A percentile compares a stretch with the other conserved stretches of the same genome.
phyloP scores from a whole-genome alignment of 1,140 invertebrate genomes.

The Amphibalanus amphitrite region DNA sequence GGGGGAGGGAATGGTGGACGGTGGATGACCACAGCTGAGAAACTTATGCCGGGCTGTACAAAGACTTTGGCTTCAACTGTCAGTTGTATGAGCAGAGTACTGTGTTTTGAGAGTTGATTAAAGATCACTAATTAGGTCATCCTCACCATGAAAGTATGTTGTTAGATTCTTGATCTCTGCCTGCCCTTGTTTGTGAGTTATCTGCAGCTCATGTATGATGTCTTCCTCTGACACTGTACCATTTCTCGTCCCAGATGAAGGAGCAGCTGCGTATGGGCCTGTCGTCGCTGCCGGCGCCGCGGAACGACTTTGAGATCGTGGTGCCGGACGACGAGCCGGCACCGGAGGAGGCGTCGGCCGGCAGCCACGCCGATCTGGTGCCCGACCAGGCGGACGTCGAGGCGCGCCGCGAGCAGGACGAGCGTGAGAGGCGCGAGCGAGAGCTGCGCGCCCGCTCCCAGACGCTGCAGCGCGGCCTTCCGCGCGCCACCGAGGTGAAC shows the following conservation, averaged over 20 bases:
- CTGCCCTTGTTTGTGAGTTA: too few relatives aligned
- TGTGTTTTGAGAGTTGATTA: too few relatives aligned
- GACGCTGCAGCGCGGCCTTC: slow-evolving; percentile 70
- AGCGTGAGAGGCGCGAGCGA: slow-evolving; percentile 25
- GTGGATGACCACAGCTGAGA: too few relatives aligned
- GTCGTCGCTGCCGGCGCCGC: slow-evolving; percentile 63
- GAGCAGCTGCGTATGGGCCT: slow-evolving; percentile 57
- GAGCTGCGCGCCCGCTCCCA: slow-evolving; percentile 66
- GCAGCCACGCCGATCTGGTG: slow-evolving; percentile 28
- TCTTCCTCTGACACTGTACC: too few relatives aligned
- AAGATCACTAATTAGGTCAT: too few relatives aligned
- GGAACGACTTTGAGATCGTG: slow-evolving; percentile 97
- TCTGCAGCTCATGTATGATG: too few relatives aligned
- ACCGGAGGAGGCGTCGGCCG: slow-evolving; percentile 26
- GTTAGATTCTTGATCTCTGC: too few relatives aligned
- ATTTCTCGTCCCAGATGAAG: slow-evolving; percentile 32
- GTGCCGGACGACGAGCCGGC: slow-evolving; percentile 64
- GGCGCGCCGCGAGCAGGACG: slow-evolving; percentile 36
- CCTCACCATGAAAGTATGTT: too few relatives aligned
- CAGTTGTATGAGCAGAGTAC: too few relatives aligned
- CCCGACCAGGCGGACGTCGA: slow-evolving; percentile 87
- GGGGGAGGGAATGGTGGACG: too few relatives aligned
- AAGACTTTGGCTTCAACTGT: too few relatives aligned
- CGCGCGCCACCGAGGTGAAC: slow-evolving; percentile 74
- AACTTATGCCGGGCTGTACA: too few relatives aligned